Conservation (phyloP, 2,888 invertebrate genomes). For the Drosophila tanythrix region DNA sequence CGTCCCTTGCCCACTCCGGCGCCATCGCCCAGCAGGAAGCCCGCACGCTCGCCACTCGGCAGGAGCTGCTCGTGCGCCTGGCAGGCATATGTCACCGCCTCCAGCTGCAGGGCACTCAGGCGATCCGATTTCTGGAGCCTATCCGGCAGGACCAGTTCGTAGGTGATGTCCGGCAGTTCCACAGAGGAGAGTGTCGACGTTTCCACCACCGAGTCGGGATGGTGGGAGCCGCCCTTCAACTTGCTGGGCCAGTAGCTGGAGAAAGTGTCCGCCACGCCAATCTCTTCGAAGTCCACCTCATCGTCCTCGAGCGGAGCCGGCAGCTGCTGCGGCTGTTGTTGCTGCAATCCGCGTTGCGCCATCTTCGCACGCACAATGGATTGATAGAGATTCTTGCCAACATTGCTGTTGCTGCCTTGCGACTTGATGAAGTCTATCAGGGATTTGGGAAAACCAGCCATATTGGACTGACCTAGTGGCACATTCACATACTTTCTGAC, state of each 20-base stretch:
- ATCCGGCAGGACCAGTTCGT: conserved; percentile 92
- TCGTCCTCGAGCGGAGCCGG: conserved; percentile 86
- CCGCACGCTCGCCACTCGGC: conserved; percentile 95
- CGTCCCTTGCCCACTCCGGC: conserved; percentile 99
- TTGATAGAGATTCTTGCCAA: neutral
- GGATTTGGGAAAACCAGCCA: conserved; percentile 21
- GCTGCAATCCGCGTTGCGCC: conserved; percentile 1
- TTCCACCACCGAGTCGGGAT: conserved; percentile 99
- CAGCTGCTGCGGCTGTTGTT: neutral
- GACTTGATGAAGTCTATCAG: conserved; percentile 18
- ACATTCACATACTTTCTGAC: neutral
- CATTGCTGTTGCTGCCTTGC: neutral
- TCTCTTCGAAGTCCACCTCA: conserved; percentile 96
- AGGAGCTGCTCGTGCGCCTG: conserved; percentile 97
- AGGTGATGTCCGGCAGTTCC: conserved; percentile 96
- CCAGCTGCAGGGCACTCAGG: conserved; percentile 97
- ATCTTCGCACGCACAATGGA: conserved; percentile 2
- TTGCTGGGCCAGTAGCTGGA: conserved; percentile 98
- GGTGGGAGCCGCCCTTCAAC: conserved; percentile 87
- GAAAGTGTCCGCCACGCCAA: conserved; percentile 99
- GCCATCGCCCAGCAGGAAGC: conserved; percentile 98
- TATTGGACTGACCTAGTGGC: neutral
- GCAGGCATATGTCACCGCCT: conserved; percentile 98
- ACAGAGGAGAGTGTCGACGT: conserved; percentile 98
- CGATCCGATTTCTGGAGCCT: conserved; percentile 92